Conservation (phyloP, 2,888 invertebrate genomes). For the Pseudococcus jackbeardsleyi region DNA sequence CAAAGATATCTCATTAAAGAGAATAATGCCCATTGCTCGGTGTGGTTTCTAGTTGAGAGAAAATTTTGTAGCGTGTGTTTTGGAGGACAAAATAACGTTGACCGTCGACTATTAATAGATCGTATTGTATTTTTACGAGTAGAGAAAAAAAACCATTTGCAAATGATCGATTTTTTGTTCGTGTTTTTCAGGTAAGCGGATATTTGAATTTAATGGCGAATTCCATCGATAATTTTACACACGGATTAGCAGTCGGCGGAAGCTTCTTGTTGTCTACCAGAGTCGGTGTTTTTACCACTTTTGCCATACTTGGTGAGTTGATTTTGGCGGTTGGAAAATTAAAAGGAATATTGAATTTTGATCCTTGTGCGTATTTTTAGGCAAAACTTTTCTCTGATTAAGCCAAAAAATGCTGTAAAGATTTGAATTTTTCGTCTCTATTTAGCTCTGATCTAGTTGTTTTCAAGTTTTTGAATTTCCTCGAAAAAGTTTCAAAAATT, state of each 20-base stretch:
- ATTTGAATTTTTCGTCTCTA: no score
- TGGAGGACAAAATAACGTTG: not conserved
- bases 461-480: no score
- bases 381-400: no score
- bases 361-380: no score
- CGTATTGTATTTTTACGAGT: slow-evolving; percentile 57
- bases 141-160: not conserved
- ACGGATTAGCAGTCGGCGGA: slow-evolving; percentile 97
- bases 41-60: not conserved
- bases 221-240: slow-evolving; percentile 98
- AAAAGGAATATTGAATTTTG: no score
- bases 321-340: not conserved
- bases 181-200: slow-evolving; percentile 79
- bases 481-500: no score
- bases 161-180: not conserved
- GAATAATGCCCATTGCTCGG: not conserved
- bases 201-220: slow-evolving; percentile 97
- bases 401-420: no score
- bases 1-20: slow-evolving; percentile 17
- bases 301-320: slow-evolving; percentile 77
- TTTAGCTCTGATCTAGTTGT: no score
- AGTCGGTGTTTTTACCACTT: slow-evolving; percentile 91
- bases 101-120: slow-evolving; percentile 15
- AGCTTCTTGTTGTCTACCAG: slow-evolving; percentile 93
- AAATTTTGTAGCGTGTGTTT: not conserved